Evolutionary conservation across 2,113 vertebrate genomes (phyloP).

Genomic region (Capreolus pygargus): DNA sequence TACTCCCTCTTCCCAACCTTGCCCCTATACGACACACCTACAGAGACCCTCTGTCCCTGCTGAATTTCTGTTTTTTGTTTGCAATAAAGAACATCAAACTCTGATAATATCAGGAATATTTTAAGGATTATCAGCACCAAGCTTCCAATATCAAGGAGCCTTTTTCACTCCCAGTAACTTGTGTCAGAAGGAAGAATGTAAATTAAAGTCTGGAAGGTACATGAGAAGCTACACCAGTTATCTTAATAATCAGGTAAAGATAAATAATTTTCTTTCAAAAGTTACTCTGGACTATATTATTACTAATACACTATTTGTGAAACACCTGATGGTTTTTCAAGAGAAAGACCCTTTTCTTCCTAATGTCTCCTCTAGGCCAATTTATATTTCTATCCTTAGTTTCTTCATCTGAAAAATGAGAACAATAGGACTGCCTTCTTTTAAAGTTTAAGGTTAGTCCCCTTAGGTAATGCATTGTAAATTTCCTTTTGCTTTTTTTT

Average conservation of each 20-base stretch:
- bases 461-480: not conserved
- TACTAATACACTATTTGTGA: not conserved
- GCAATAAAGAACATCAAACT: not conserved
- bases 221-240: not conserved
- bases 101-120: not conserved
- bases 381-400: not conserved
- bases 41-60: not conserved
- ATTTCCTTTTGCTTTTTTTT: not conserved
- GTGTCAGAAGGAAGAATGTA: not conserved
- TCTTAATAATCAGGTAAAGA: not conserved
- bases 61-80: not conserved
- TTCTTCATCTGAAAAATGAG: not conserved
- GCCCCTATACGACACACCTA: rapidly evolving
- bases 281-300: not conserved
- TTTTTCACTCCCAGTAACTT: not conserved
- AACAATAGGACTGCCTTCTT: not conserved
- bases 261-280: not conserved
- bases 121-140: not conserved
- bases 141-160: not conserved
- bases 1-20: not conserved
- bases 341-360: not conserved
- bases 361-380: not conserved
- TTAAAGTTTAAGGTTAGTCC: not conserved
- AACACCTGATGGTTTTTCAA: not conserved
- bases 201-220: not conserved